These are phyloP conservation scores for Rousettus leschenaultii DNA, from an alignment of 2,113 vertebrate genomes.

Conservation along the genomic window DNA sequence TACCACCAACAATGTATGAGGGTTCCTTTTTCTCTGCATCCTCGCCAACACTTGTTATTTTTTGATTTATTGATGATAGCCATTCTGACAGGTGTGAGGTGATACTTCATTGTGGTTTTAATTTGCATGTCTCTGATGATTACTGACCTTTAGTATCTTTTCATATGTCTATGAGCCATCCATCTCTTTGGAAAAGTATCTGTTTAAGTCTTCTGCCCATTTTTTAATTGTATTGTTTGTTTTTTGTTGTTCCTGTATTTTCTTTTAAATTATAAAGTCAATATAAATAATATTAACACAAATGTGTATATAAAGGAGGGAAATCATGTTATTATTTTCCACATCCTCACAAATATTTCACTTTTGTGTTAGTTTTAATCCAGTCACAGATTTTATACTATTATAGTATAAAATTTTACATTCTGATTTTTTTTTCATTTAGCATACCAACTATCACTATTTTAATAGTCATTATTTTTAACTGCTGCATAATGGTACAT, in stretches of 20 bases:
- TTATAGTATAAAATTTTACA: not conserved
- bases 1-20: too few relatives aligned
- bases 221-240: too few relatives aligned
- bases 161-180: too few relatives aligned
- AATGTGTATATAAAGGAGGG: not conserved
- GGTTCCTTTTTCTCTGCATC: too few relatives aligned
- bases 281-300: not conserved
- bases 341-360: slow-evolving; percentile 22
- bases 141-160: too few relatives aligned
- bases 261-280: slow-evolving; percentile 31
- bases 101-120: too few relatives aligned
- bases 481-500: not conserved
- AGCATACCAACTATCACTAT: not conserved
- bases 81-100: too few relatives aligned
- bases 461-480: not conserved
- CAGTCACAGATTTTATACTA: not conserved
- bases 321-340: not conserved
- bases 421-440: not conserved
- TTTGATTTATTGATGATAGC: too few relatives aligned
- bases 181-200: too few relatives aligned
- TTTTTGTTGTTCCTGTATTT: not conserved
- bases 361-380: slow-evolving; percentile 35
- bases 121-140: too few relatives aligned
- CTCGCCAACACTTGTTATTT: too few relatives aligned
- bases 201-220: too few relatives aligned